These are phyloP conservation scores for Coracias cyanogaster DNA, from an alignment of 2,797 vertebrate genomes.

Conservation along the genomic window DNA sequence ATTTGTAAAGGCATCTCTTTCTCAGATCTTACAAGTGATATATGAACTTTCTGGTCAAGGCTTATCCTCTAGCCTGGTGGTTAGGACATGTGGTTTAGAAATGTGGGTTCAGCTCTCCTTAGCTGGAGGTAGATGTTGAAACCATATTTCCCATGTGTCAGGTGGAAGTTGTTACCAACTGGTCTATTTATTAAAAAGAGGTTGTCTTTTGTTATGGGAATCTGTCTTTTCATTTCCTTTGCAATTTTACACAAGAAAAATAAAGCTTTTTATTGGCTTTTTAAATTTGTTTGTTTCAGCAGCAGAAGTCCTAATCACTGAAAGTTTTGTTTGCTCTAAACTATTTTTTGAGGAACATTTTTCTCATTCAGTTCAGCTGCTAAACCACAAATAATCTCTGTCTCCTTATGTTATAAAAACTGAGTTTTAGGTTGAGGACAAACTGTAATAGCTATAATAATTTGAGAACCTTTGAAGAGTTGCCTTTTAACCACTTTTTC, in stretches of 20 bases:
- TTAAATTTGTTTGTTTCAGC: neutral
- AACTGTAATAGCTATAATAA: neutral
- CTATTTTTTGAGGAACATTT: neutral
- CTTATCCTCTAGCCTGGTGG: neutral
- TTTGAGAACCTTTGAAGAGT: neutral
- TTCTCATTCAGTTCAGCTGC: neutral
- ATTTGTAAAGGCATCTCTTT: neutral
- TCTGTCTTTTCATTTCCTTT: constrained; percentile 8
- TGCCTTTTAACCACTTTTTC: neutral
- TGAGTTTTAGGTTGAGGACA: neutral
- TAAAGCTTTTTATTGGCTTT: neutral
- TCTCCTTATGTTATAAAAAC: neutral
- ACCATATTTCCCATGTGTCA: neutral
- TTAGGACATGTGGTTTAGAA: neutral
- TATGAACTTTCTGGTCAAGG: neutral
- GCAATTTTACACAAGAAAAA: neutral
- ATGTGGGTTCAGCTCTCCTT: neutral
- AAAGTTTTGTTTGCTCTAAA: neutral
- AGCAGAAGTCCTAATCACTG: neutral
- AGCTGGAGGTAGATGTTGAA: neutral
- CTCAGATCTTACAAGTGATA: neutral
- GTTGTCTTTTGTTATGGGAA: neutral
- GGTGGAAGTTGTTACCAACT: neutral
- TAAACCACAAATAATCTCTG: constrained; percentile 16
- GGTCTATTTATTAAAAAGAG: neutral